phyloP scores from a whole-genome alignment of 2,113 vertebrate genomes.

The Origma solitaria region DNA sequence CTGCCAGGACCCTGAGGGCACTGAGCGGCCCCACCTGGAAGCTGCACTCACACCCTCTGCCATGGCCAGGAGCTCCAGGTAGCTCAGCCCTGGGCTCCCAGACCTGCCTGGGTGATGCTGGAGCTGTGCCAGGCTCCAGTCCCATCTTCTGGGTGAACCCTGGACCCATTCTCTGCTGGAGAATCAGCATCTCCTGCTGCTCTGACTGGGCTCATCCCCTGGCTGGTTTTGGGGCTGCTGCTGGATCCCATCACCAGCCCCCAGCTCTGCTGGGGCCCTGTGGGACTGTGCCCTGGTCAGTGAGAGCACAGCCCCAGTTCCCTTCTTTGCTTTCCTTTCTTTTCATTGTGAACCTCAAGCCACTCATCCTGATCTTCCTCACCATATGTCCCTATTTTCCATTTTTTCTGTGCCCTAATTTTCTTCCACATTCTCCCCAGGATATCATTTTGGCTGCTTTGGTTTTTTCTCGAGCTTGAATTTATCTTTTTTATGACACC shows the following conservation, averaged over 20 bases:
- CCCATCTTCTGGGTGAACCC: not conserved
- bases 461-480: not conserved
- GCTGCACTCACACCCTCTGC: not conserved
- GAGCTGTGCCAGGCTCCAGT: not conserved
- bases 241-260: not conserved
- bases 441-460: not conserved
- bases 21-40: not conserved
- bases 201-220: not conserved
- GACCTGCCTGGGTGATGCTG: not conserved
- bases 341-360: not conserved
- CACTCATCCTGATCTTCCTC: not conserved
- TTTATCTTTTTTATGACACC: not conserved
- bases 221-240: not conserved
- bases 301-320: not conserved
- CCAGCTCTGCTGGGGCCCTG: not conserved
- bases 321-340: not conserved
- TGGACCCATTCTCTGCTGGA: not conserved
- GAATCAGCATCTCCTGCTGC: not conserved
- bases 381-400: accelerated
- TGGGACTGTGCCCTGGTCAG: not conserved
- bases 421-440: not conserved
- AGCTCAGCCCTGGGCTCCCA: not conserved
- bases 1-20: not conserved
- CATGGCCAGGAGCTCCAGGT: not conserved
- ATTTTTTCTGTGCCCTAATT: not conserved